phyloP scores from a whole-genome alignment of 2,797 vertebrate species.

The Anableps anableps region DNA sequence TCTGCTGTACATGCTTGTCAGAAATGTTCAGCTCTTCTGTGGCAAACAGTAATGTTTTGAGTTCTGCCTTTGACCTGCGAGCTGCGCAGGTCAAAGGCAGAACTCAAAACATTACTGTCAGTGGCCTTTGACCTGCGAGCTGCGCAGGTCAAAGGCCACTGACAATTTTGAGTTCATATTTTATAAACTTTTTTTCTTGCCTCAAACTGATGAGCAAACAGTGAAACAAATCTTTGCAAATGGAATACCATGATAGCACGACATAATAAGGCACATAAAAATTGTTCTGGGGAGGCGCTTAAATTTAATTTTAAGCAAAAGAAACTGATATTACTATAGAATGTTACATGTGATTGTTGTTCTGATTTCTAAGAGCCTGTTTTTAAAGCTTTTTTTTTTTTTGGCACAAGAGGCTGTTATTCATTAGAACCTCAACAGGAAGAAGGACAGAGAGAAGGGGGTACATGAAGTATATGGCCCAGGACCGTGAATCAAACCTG shows the following conservation, averaged over 20 bases:
- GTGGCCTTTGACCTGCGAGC: no score
- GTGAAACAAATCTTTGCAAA: conserved; percentile 95
- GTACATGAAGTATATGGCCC: no score
- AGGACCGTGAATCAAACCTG: no score
- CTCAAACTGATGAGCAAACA: conserved; percentile 92
- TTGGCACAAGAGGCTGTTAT: no score
- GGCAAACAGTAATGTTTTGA: conserved; percentile 92
- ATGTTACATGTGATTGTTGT: conserved; percentile 92
- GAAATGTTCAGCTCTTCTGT: conserved; percentile 91
- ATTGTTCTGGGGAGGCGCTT: conserved; percentile 94
- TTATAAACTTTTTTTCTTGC: conserved; percentile 94
- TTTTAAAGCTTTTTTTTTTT: no score
- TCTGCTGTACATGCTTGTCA: conserved; percentile 86
- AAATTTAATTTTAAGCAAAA: conserved; percentile 84
- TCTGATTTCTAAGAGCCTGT: no score
- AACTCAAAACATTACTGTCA: conserved; percentile 92
- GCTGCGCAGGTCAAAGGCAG: no score
- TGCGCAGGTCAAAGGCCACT: conserved; percentile 94
- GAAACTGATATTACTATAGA: conserved; percentile 86
- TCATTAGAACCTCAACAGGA: no score
- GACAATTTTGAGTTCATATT: conserved; percentile 94
- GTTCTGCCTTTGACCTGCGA: no score
- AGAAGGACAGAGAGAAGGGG: no score
- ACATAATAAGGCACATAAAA: conserved; percentile 98
- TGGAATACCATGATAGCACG: conserved; percentile 90